Conservation (phyloP, 2,888 invertebrate genomes). For the Endomychus coccineus region DNA sequence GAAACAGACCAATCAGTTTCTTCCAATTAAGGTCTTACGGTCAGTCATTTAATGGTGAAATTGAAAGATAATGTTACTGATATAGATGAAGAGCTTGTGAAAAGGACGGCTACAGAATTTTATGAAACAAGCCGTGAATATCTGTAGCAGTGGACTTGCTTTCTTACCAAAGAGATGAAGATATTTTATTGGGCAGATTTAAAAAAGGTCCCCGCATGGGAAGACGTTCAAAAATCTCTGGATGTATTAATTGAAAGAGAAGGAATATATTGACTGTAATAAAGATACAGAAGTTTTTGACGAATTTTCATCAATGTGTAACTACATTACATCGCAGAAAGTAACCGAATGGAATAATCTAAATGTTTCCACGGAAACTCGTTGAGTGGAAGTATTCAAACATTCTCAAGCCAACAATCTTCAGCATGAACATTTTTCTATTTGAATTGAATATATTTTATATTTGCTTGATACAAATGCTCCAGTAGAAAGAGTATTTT, state of each 20-base stretch:
- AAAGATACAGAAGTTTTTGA: constrained; percentile 30
- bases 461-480: constrained; percentile 23
- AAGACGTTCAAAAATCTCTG: constrained; percentile 21
- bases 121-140: constrained; percentile 29
- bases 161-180: constrained; percentile 26
- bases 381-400: constrained; percentile 26
- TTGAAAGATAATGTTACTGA: constrained; percentile 27
- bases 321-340: constrained; percentile 27
- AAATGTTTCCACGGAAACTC: constrained; percentile 29
- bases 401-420: constrained; percentile 18
- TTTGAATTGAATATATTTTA: constrained; percentile 13
- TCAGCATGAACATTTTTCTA: constrained; percentile 4
- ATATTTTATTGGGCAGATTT: constrained; percentile 30
- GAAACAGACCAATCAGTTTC: constrained; percentile 17
- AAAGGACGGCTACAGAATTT: constrained; percentile 16
- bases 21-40: constrained; percentile 22
- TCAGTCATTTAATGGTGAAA: too few species aligned
- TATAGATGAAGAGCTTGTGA: constrained; percentile 26
- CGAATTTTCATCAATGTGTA: constrained; percentile 28
- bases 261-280: constrained; percentile 25
- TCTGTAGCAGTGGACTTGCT: constrained; percentile 23
- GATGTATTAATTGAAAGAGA: constrained; percentile 27
- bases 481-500: constrained; percentile 17
- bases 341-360: constrained; percentile 29
- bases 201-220: constrained; percentile 23